Evolutionary conservation across 2,797 vertebrate genomes (phyloP), one percentile per base, ranked within the genome.

Genomic region (Anguilla pacifica): DNA sequence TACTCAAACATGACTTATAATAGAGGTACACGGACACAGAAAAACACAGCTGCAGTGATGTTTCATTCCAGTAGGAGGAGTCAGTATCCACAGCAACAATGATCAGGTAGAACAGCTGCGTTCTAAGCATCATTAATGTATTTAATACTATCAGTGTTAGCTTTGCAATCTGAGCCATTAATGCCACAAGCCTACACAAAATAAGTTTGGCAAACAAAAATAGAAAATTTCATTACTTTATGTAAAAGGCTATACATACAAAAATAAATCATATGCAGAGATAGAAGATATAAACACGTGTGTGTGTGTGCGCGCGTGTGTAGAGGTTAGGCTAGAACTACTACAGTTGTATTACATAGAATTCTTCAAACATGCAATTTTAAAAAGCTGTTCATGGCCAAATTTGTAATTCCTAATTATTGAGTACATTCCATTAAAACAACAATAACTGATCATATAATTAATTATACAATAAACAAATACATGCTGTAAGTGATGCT

Each of bases 1-100:
- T 49, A 25, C 79, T 82, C 79, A 49, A 49, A 82, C 79, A 82
- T 49, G 46, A 22, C 79, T 46, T 49, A 51, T 6, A 49, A 49
- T 51, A 49, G 79, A 82, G 46, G 43, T n/a, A 25, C 6, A 51
- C 46, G 25, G 22, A n/a, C 22, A 67, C 64, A 82, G 79, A 22
- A 15, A 43, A 43, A 43, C 31, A 51, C 43, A 82, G 7, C 43
- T 88, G 85, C 85, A 93, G 70, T 91, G 1, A 49, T 88, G 0
- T 46, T 1, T 88, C 31, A 86, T 9, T 90, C 94, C 96, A 93
- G 91, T 89, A 94, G 95, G 89, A 93, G 95, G 95, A 85, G 92
- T 81, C 89, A 91, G 94, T 90, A 90, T 93, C 88, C 88, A 87
- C n/a, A 57, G 35, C 49, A 87, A 61, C n/a, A 25, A 7, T 7